Percentiles rank a stretch among this genome's conserved stretches.
phyloP scores from a whole-genome alignment of 1,140 invertebrate species.

The Zaprionus tsacasi region DNA sequence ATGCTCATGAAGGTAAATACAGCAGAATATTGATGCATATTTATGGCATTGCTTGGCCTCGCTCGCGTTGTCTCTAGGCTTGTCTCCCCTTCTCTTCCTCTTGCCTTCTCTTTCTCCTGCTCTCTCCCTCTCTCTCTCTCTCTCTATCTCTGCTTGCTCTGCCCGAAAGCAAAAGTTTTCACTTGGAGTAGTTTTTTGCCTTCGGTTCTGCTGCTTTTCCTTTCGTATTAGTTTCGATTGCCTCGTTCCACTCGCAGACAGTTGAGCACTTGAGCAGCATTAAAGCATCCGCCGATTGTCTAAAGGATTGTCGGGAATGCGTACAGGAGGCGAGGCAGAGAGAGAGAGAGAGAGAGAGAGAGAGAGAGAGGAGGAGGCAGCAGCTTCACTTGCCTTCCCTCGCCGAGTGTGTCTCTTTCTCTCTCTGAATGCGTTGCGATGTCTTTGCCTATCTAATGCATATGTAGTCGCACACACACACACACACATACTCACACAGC shows the following conservation, averaged over 20 bases:
- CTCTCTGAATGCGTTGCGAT: background rate
- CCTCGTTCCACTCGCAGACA: conserved; percentile 39
- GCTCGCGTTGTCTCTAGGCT: background rate
- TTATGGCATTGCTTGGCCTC: conserved; percentile 34
- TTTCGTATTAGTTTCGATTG: conserved; percentile 35
- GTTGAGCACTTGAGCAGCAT: conserved; percentile 75
- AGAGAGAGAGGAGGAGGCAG: background rate
- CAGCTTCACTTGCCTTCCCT: conserved; percentile 29
- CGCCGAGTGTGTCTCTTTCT: conserved; percentile 1
- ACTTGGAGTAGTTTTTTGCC: conserved; percentile 63
- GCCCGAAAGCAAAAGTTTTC: conserved; percentile 69
- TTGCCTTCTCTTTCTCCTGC: background rate
- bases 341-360: background rate
- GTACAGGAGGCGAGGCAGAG: background rate
- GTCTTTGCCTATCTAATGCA: background rate
- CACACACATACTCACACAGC: background rate
- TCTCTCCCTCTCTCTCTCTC: background rate
- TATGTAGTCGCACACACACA: background rate
- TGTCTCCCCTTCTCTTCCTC: background rate
- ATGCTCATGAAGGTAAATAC: background rate
- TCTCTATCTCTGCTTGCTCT: background rate
- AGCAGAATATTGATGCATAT: conserved; percentile 40
- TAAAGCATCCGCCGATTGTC: conserved; percentile 71
- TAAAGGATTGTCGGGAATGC: conserved; percentile 37
- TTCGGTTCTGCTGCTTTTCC: conserved; percentile 39